A percentile compares a stretch with the other conserved stretches of the same genome.
phyloP scores from a whole-genome alignment of 1,140 invertebrate genomes.

The Drosophila truncata region DNA sequence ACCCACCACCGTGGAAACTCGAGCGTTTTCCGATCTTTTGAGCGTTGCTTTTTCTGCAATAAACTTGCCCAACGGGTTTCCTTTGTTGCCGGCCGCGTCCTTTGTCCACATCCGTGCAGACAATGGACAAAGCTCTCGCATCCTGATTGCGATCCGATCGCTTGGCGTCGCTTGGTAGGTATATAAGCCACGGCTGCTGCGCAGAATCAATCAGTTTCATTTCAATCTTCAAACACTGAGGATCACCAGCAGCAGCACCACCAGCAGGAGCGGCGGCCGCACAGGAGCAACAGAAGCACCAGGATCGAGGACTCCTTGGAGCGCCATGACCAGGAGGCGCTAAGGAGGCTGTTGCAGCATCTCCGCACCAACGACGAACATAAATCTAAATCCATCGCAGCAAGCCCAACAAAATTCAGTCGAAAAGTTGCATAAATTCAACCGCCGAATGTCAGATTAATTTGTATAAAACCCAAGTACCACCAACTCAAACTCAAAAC shows the following conservation, averaged over 20 bases:
- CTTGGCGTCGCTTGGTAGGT: slow-evolving; percentile 50
- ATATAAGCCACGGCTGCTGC: slow-evolving; percentile 78
- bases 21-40: slow-evolving; percentile 67
- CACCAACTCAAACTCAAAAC: slow-evolving; percentile 34
- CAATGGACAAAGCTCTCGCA: slow-evolving; percentile 78
- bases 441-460: slow-evolving; percentile 83
- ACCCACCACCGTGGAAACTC: slow-evolving; percentile 70
- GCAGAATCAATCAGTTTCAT: slow-evolving; percentile 85
- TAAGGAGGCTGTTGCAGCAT: slow-evolving; percentile 70
- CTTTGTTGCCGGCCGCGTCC: slow-evolving; percentile 57
- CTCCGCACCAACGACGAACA: slow-evolving; percentile 30
- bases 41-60: slow-evolving; percentile 74
- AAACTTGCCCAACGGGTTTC: slow-evolving; percentile 82
- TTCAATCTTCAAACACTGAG: slow-evolving; percentile 80
- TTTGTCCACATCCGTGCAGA: slow-evolving; percentile 73
- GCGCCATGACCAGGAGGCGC: slow-evolving; percentile 66
- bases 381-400: slow-evolving; percentile 37
- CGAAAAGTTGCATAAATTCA: slow-evolving; percentile 57
- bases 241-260: slow-evolving; percentile 71
- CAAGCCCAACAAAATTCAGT: slow-evolving; percentile 55
- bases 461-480: slow-evolving; percentile 60
- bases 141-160: slow-evolving; percentile 58
- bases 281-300: slow-evolving; percentile 57
- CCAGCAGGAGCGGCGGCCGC: slow-evolving; percentile 47
- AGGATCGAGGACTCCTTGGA: slow-evolving; percentile 55